These are phyloP conservation scores for Erethizon dorsatum DNA, from an alignment of 2,797 vertebrate species.

Conservation along the genomic window DNA sequence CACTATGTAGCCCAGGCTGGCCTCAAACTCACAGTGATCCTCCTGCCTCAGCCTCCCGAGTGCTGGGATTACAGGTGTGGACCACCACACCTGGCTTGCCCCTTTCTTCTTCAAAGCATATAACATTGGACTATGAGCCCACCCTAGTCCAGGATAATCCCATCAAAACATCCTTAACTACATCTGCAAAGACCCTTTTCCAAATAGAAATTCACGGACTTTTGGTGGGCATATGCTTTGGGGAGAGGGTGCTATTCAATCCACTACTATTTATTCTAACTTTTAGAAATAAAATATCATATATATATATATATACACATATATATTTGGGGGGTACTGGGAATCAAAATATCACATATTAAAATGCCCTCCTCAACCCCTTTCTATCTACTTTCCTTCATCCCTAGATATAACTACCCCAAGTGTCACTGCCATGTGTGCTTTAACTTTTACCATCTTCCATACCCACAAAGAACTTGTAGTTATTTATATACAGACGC, in stretches of 20 bases:
- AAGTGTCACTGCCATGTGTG: neutral
- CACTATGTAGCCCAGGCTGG: neutral
- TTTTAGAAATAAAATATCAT: neutral
- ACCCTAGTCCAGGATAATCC: neutral
- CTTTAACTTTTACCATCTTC: conserved; percentile 35
- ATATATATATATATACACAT: too few relatives aligned
- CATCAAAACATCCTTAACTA: conserved; percentile 5
- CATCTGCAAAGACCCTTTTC: conserved; percentile 1
- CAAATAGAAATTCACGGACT: neutral
- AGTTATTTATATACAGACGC: neutral
- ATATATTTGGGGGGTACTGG: too few relatives aligned
- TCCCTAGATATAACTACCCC: neutral
- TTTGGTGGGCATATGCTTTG: neutral
- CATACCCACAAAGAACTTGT: neutral
- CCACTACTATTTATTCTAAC: neutral
- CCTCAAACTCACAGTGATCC: neutral
- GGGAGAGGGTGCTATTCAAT: neutral
- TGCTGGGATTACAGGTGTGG: neutral
- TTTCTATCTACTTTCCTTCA: conserved; percentile 3
- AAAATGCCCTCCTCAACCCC: neutral
- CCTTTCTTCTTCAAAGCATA: neutral
- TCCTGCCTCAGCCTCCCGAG: neutral
- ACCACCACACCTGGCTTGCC: neutral
- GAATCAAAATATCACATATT: too few relatives aligned
- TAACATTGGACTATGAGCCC: neutral